Base-by-base conservation (phyloP, 2,113 vertebrate species). In the Camelus dromedarius region DNA sequence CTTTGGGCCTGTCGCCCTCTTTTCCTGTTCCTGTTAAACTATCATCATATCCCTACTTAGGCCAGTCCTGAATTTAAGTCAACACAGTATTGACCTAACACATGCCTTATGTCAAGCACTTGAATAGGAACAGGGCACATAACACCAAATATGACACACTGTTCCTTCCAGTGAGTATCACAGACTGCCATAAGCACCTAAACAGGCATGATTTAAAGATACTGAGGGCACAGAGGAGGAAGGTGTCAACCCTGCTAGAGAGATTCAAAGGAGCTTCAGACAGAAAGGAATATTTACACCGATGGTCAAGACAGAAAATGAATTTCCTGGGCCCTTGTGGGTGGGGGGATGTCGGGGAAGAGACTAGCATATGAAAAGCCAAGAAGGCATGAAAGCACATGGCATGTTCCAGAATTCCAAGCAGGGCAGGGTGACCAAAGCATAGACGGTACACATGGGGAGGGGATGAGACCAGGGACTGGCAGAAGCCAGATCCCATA, bases 1-100 rank as follows among this genome's bases (percentile, higher is more conserved):
- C 48, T 67, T 28, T 35, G 81, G 8, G 50, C 66, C 24, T 60
- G 19, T 83, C 4, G 20, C 22, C 52, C 46, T 73, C 30, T 72
- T 92, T 26, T 46, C 56, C 67, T 69, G 15, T 35, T 38, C 52
- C 54, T 28, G 13, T 95, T 77, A 69, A 64, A 77, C 28, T 35
- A 30, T 95, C 20, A 62, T 75, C 89, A 35, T 50, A 52, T 66
- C 12, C 66, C 80, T 58, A 18, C 35, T 26, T 30, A 54, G 62
- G 14, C 50, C 20, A n/a, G n/a, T 72, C 38, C 85, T 52, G n/a
- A 86, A 72, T 79, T 70, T 32, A 91, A 79, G n/a, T 50, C 70
- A 62, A 67, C 42, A 75, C 42, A 56, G 64, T 50, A 80, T 0
- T 75, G 48, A 79, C 56, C 48, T 54, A 83, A 54, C 4, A 75